phyloP scores from a whole-genome alignment of 2,113 vertebrate genomes.

The Cyanistes caeruleus region DNA sequence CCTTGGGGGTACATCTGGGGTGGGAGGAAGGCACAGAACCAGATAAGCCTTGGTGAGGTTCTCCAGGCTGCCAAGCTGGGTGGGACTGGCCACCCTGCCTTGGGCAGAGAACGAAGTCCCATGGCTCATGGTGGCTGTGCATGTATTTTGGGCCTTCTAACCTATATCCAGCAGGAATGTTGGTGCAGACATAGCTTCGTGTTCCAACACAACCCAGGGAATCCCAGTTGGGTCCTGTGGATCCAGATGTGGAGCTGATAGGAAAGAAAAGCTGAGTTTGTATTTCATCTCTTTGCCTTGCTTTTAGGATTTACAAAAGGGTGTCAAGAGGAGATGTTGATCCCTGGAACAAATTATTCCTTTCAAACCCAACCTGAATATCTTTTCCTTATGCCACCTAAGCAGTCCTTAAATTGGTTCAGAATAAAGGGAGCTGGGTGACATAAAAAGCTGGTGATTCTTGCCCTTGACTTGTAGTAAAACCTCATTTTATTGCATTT shows the following conservation, averaged over 20 bases:
- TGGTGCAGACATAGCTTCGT: not conserved
- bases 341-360: not conserved
- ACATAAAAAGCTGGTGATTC: not conserved
- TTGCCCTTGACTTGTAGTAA: not conserved
- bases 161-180: not conserved
- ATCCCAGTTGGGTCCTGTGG: not conserved
- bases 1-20: not conserved
- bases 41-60: not conserved
- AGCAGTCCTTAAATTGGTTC: not conserved
- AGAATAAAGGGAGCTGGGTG: not conserved
- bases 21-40: not conserved
- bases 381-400: not conserved
- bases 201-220: not conserved
- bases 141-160: not conserved
- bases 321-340: not conserved
- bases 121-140: not conserved
- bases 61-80: not conserved
- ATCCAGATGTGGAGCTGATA: not conserved
- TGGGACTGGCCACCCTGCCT: not conserved
- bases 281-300: not conserved
- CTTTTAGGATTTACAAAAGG: not conserved
- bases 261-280: not conserved
- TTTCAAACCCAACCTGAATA: not conserved
- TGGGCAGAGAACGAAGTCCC: not conserved
- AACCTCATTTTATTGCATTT: not conserved